Evolutionary conservation across 1,140 invertebrate species (phyloP), one percentile per base, ranked within the genome.

Genomic region (Ectropis grisescens): DNA sequence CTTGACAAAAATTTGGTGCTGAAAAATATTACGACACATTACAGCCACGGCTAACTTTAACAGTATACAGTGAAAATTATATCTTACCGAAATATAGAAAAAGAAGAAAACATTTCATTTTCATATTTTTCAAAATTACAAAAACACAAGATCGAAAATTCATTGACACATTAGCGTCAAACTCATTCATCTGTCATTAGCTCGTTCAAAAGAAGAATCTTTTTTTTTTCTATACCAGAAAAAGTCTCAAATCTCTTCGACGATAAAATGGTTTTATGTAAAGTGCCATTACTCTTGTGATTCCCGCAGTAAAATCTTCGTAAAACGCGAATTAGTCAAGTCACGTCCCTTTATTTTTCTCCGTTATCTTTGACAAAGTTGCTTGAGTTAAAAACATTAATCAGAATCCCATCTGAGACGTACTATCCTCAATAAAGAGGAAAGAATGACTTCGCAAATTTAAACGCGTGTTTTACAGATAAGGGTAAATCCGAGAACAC

Each of bases 391-490:
- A 62, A 59, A 53, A 58, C 75, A 81, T 81, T 81, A 81, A 81
- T 80, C 72, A 80, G 75, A 71, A 67, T 69, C 58, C 61, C 65
- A 60, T 62, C 58, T 52, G 53, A 74, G 70, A 81, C 53, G 59
- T 78, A 81, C 78, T 75, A 80, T 78, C 68, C 72, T 54, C 66
- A 74, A 80, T 78, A 80, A 75, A 60, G 70, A 50, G 53, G 44
- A 67, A 78, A 72, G 70, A 81, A 81, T 81, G 76, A 81, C 41
- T 81, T 78, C 64, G 70, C 69, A 61, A 74, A 70, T 76, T 80
- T 75, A 61, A 74, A 75, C 64, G 58, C 76, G 64, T 78, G 76
- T 81, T 68, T 54, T 61, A 59, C 47, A 58, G 75, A 80, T 80
- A 74, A 72, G 41, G 54, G 49, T 62, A 69, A 75, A 75, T 64